Conservation (phyloP, 1,140 invertebrate genomes). For the Mamestra configurata region DNA sequence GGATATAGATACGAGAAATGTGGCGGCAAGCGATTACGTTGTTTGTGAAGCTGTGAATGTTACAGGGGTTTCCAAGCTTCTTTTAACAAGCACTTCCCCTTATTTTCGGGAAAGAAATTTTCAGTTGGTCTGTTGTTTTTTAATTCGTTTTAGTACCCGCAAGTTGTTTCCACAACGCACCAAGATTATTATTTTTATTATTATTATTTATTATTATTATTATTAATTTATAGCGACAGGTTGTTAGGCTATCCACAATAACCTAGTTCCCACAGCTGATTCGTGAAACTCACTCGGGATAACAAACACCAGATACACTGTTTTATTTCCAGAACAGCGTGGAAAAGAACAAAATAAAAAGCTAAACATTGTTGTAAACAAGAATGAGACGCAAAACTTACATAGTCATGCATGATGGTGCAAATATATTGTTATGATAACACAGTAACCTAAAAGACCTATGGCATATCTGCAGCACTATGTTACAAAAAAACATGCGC, state of each 20-base stretch:
- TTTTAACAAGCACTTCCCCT: constrained; percentile 9
- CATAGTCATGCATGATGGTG: neutral
- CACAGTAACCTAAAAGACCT: neutral
- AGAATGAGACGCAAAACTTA: constrained; percentile 13
- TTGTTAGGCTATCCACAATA: neutral
- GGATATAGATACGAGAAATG: constrained; percentile 28
- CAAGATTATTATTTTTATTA: neutral
- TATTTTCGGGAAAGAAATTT: neutral
- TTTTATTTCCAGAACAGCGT: neutral
- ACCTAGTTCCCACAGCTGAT: neutral
- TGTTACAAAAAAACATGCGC: neutral
- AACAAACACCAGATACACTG: constrained; percentile 12
- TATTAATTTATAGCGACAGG: constrained; percentile 13
- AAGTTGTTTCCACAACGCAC: neutral
- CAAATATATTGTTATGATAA: constrained; percentile 4
- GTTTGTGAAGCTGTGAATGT: constrained; percentile 5
- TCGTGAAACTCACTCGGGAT: constrained; percentile 6
- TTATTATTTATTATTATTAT: neutral
- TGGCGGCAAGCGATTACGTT: constrained; percentile 3
- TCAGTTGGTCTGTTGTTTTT: constrained; percentile 3
- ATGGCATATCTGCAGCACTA: neutral
- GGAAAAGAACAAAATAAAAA: constrained; percentile 1
- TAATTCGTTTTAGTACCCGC: neutral
- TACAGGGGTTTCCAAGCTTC: neutral
- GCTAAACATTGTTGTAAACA: neutral